Percentiles rank a stretch among this genome's conserved stretches.
phyloP scores from a whole-genome alignment of 2,113 vertebrate species.

The Corynorhinus townsendii region DNA sequence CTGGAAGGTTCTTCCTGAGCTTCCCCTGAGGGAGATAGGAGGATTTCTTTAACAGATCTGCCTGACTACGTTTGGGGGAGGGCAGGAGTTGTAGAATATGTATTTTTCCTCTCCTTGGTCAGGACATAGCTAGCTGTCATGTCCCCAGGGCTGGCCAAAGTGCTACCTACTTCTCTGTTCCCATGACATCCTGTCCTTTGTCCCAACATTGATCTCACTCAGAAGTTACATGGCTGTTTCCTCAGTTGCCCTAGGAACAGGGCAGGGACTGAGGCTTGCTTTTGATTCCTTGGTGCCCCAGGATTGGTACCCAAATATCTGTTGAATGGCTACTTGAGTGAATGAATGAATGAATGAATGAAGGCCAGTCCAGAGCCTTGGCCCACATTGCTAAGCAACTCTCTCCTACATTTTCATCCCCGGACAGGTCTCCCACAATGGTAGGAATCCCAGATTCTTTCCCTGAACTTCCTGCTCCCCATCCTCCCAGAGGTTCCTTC shows the following conservation, averaged over 20 bases:
- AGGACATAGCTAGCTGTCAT: background rate
- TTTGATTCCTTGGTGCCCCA: background rate
- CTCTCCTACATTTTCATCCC: background rate
- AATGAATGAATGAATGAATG: background rate
- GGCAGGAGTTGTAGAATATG: background rate
- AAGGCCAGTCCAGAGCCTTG: background rate
- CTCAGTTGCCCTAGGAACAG: accelerated
- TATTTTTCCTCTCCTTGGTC: background rate
- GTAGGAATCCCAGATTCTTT: background rate
- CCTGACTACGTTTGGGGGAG: background rate
- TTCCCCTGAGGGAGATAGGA: background rate
- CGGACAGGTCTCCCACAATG: background rate
- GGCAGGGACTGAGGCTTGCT: background rate
- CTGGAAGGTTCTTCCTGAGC: background rate
- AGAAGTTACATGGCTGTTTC: accelerated
- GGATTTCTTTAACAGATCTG: background rate
- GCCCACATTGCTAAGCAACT: background rate
- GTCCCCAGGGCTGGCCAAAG: background rate
- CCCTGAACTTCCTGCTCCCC: background rate
- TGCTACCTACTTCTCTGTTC: background rate
- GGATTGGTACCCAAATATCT: background rate
- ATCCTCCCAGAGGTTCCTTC: background rate
- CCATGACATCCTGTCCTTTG: background rate
- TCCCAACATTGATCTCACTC: background rate
- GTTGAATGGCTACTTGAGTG: background rate